A percentile compares a stretch with the other conserved stretches of the same genome.
Conservation (phyloP, 1,140 invertebrate species). For the Thaumatotibia leucotreta region DNA sequence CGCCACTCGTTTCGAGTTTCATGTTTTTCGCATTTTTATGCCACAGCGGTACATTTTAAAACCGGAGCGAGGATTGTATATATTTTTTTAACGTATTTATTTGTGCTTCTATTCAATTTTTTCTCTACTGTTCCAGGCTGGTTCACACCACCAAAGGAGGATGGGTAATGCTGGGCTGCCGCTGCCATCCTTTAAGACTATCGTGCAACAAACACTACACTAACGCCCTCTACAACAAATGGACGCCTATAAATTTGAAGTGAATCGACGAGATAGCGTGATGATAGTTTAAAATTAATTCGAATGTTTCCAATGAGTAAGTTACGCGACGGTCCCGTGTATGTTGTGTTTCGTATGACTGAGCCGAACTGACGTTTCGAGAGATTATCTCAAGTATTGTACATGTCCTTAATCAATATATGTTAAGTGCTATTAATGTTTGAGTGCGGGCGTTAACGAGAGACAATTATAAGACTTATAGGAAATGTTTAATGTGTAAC, state of each 20-base stretch:
- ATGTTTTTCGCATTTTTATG: too few species aligned
- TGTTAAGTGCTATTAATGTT: constrained; percentile 66
- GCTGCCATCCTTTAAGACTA: constrained; percentile 43
- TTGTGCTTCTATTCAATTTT: neutral
- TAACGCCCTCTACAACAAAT: constrained; percentile 40
- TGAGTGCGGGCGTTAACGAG: constrained; percentile 52
- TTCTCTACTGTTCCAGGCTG: constrained; percentile 80
- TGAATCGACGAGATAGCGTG: constrained; percentile 36
- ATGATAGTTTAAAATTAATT: constrained; percentile 19
- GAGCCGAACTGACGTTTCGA: constrained; percentile 32
- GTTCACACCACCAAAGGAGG: constrained; percentile 92
- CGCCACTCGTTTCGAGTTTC: too few species aligned
- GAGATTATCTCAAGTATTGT: constrained; percentile 43
- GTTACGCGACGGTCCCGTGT: constrained; percentile 23
- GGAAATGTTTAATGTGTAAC: constrained; percentile 72
- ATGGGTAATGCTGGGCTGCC: constrained; percentile 81
- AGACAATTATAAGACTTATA: constrained; percentile 73
- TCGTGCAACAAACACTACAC: constrained; percentile 44
- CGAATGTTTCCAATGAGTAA: constrained; percentile 38
- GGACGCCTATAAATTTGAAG: constrained; percentile 40
- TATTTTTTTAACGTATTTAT: too few species aligned
- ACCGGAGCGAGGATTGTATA: too few species aligned
- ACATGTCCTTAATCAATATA: constrained; percentile 46
- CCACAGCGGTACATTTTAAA: too few species aligned
- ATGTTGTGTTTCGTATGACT: constrained; percentile 34